A percentile compares a stretch with the other conserved stretches of the same genome.
Evolutionary conservation across 2,888 invertebrate genomes (phyloP).

Genomic region (Ephialtes manifestator): DNA sequence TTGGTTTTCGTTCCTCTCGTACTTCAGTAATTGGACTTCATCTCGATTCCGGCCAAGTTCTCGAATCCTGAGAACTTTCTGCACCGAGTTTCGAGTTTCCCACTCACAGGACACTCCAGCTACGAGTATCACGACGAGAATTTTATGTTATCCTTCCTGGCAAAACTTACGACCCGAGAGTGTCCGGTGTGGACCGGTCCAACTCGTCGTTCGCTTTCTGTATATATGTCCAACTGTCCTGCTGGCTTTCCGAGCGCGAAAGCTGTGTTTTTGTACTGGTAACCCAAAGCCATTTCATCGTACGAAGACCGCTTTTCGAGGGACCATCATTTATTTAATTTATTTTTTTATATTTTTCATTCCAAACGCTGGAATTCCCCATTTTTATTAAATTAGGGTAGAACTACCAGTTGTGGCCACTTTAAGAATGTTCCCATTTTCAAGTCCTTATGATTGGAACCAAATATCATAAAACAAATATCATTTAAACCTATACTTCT

Average conservation of each 20-base stretch:
- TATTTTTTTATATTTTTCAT: no score
- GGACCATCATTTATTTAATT: no score
- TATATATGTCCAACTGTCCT: slow-evolving; percentile 2
- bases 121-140: slow-evolving; percentile 28
- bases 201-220: slow-evolving; percentile 34
- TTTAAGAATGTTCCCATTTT: background rate
- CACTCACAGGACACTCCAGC: slow-evolving; percentile 18
- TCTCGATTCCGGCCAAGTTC: background rate
- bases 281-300: background rate
- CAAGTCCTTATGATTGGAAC: no score
- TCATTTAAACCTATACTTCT: no score
- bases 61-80: slow-evolving; percentile 3
- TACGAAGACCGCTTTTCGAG: slow-evolving; percentile 18
- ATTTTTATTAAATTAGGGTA: background rate
- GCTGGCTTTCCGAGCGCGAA: background rate
- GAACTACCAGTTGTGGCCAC: background rate
- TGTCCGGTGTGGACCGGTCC: slow-evolving; percentile 33
- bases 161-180: slow-evolving; percentile 42
- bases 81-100: slow-evolving; percentile 38
- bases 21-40: background rate
- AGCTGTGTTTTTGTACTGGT: slow-evolving; percentile 12
- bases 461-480: no score
- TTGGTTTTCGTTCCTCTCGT: background rate
- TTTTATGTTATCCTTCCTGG: slow-evolving; percentile 32
- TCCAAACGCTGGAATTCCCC: background rate